These are phyloP conservation scores for Apeira syringaria DNA, from an alignment of 2,888 invertebrate genomes.

Conservation along the genomic window DNA sequence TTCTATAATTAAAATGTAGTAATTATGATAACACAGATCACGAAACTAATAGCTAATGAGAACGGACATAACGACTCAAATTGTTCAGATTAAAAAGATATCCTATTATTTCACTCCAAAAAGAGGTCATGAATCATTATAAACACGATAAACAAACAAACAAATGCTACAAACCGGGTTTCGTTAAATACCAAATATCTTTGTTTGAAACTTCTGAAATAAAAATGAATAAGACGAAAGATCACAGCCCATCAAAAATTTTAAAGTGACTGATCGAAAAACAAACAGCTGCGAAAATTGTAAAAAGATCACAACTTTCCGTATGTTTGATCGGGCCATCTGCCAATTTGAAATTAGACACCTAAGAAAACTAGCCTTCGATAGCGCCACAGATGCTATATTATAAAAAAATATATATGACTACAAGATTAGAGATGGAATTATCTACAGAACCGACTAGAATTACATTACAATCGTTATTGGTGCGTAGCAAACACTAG, in stretches of 20 bases:
- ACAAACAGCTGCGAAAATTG: conserved; percentile 13
- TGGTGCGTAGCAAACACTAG: no score
- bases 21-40: no score
- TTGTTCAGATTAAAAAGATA: not conserved
- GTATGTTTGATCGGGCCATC: conserved; percentile 13
- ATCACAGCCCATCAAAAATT: conserved; percentile 12
- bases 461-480: no score
- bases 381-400: not conserved
- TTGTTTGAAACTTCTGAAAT: conserved; percentile 15
- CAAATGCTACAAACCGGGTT: conserved; percentile 8
- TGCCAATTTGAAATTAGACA: conserved; percentile 17
- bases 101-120: not conserved
- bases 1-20: not conserved
- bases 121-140: conserved; percentile 12
- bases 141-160: conserved; percentile 13
- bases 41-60: no score
- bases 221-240: conserved; percentile 16
- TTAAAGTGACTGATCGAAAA: conserved; percentile 15
- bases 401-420: no score
- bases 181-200: conserved; percentile 6
- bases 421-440: no score
- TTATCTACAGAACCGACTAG: no score
- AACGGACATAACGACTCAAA: no score
- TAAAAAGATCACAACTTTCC: conserved; percentile 20
- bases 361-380: conserved; percentile 1